Conservation (phyloP, 2,888 invertebrate genomes). For the Philereme vetulata region DNA sequence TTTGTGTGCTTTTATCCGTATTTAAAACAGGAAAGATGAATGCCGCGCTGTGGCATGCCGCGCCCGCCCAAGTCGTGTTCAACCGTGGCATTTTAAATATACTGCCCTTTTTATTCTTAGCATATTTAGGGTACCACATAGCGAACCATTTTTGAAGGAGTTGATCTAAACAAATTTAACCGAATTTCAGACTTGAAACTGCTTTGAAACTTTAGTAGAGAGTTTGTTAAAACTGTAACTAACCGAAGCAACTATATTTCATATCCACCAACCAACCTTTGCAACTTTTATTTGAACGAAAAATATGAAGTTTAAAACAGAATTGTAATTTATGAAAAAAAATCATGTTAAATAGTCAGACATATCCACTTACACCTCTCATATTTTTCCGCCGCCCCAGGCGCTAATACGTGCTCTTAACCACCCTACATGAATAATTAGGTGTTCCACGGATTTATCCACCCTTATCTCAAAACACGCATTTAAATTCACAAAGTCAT, state of each 20-base stretch:
- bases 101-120: constrained; percentile 57
- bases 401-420: constrained; percentile 77
- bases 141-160: constrained; percentile 13
- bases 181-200: too few species aligned
- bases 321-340: constrained; percentile 16
- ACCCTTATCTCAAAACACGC: constrained; percentile 79
- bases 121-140: constrained; percentile 42
- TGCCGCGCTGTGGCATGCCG: constrained; percentile 46
- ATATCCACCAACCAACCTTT: too few species aligned
- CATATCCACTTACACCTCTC: constrained; percentile 30
- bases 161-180: not conserved
- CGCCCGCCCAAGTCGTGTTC: constrained; percentile 78
- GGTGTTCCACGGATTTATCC: constrained; percentile 75
- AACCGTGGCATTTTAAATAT: constrained; percentile 70
- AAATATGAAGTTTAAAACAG: not conserved
- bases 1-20: constrained; percentile 51
- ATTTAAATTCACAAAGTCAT: constrained; percentile 81
- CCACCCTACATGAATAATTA: constrained; percentile 83
- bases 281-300: not conserved
- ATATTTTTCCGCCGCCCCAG: constrained; percentile 65
- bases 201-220: too few species aligned
- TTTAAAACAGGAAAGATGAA: constrained; percentile 64
- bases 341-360: constrained; percentile 13
- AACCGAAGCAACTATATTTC: too few species aligned
- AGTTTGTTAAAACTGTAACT: too few species aligned